A percentile compares a stretch with the other conserved stretches of the same genome.
phyloP scores from a whole-genome alignment of 2,113 vertebrate species.

The Tetrao urogallus region DNA sequence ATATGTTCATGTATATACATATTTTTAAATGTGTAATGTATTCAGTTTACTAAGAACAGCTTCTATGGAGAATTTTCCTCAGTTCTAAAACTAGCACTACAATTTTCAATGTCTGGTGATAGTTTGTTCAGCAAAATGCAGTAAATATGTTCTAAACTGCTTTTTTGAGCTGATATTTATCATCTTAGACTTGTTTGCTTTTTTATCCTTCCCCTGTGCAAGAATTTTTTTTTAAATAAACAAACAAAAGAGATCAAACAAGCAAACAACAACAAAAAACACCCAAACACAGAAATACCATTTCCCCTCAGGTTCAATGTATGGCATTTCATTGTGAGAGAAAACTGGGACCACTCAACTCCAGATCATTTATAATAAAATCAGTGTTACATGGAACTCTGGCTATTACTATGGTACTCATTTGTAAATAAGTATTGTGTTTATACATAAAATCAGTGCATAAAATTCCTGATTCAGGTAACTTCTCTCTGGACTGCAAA shows the following conservation, averaged over 20 bases:
- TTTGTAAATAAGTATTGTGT: neutral
- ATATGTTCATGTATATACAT: conserved; percentile 14
- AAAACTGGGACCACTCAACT: neutral
- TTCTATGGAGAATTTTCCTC: neutral
- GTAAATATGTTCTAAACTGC: neutral
- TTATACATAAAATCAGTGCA: neutral
- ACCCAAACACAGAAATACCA: neutral
- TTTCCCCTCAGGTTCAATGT: rapidly evolving
- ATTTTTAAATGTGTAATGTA: conserved; percentile 25
- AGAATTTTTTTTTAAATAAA: neutral
- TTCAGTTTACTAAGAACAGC: neutral
- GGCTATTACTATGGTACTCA: neutral
- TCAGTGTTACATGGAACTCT: neutral
- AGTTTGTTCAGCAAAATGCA: neutral
- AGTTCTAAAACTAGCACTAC: neutral
- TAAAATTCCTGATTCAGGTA: neutral
- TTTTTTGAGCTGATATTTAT: neutral
- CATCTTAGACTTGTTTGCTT: neutral
- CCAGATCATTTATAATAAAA: neutral
- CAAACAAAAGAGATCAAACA: neutral
- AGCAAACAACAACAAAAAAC: neutral
- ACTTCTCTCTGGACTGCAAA: neutral
- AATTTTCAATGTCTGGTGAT: neutral
- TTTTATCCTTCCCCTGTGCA: neutral
- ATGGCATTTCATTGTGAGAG: neutral